Conservation (phyloP, 2,113 vertebrate genomes). For the Pygoscelis adeliae region DNA sequence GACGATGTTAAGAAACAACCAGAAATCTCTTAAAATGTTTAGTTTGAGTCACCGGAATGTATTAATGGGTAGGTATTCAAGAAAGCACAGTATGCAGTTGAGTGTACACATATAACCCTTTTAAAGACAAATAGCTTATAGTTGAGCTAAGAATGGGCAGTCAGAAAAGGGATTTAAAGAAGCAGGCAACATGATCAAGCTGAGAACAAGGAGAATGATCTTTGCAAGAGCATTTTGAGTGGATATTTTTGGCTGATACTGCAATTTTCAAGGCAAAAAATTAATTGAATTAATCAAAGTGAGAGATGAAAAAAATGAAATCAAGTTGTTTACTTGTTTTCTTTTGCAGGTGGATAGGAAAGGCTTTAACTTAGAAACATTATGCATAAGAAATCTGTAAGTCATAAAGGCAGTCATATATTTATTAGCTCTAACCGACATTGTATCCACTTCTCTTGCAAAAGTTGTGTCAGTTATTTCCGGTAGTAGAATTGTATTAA, state of each 20-base stretch:
- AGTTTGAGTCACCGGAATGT: accelerated
- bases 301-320: neutral
- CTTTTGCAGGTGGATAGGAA: neutral
- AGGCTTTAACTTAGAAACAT: neutral
- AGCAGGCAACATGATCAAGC: neutral
- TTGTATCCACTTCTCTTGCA: neutral
- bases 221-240: neutral
- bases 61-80: neutral
- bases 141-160: neutral
- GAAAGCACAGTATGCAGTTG: neutral
- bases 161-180: neutral
- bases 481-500: neutral
- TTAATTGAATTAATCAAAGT: neutral
- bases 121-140: neutral
- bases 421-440: neutral
- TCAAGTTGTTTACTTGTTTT: neutral
- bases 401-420: neutral
- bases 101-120: neutral
- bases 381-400: neutral
- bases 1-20: neutral
- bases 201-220: neutral
- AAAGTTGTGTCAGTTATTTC: neutral
- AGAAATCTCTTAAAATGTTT: neutral
- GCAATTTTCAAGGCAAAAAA: neutral
- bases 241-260: neutral